A percentile compares a stretch with the other conserved stretches of the same genome.
These are phyloP conservation scores for Hemicordylus capensis DNA, from an alignment of 2,113 vertebrate species.

Conservation along the genomic window DNA sequence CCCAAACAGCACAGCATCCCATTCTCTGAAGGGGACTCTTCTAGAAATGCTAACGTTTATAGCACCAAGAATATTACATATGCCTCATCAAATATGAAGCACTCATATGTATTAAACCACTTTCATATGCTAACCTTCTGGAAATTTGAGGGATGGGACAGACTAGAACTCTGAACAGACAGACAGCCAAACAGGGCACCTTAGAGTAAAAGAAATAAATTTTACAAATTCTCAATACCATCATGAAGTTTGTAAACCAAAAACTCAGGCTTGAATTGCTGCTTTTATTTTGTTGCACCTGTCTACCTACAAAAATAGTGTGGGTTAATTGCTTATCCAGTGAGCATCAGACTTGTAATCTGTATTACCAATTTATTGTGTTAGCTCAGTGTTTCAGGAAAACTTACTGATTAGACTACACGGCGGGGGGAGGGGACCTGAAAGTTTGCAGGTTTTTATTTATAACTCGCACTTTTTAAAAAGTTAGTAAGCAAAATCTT, in stretches of 20 bases:
- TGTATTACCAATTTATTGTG: not conserved
- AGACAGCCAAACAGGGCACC: not conserved
- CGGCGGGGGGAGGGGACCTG: constrained; percentile 50
- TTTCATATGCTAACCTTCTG: not conserved
- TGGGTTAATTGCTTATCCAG: not conserved
- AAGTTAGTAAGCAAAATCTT: not conserved
- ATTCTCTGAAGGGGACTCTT: not conserved
- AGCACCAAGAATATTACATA: not conserved
- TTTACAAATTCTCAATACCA: not conserved
- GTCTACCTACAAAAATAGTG: not conserved
- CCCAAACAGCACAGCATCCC: not conserved
- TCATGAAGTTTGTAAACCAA: not conserved
- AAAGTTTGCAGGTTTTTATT: constrained; percentile 51
- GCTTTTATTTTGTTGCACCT: not conserved
- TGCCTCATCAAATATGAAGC: not conserved
- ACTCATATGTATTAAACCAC: not conserved
- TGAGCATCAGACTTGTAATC: not conserved
- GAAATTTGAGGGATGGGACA: not conserved
- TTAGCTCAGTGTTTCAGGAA: not conserved
- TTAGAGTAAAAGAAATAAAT: not conserved
- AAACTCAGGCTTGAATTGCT: not conserved
- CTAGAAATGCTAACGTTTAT: not conserved
- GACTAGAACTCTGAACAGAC: not conserved
- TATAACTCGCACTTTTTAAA: constrained; percentile 42
- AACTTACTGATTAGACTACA: constrained; percentile 44